Percentiles rank a stretch among this genome's conserved stretches.
Conservation (phyloP, 2,113 vertebrate species). For the Anthoscopus minutus region DNA sequence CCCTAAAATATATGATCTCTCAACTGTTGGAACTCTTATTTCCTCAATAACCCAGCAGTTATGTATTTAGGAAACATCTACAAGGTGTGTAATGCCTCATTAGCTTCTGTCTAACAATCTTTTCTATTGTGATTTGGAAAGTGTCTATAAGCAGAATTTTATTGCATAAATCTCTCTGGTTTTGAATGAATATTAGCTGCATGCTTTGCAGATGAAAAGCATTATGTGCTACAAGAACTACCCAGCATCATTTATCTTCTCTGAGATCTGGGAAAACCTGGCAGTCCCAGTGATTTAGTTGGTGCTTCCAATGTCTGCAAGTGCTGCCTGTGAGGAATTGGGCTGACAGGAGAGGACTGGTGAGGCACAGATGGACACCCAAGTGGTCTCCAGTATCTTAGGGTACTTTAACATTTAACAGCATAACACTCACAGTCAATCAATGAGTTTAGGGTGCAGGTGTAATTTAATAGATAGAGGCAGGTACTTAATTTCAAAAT, state of each 20-base stretch:
- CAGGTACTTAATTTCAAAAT: neutral
- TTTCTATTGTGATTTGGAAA: neutral
- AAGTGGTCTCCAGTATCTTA: neutral
- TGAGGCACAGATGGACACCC: neutral
- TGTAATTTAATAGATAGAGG: neutral
- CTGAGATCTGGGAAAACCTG: neutral
- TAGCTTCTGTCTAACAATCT: neutral
- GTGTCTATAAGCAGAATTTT: neutral
- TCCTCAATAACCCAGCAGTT: neutral
- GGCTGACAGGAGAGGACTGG: neutral
- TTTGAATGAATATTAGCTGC: slow-evolving; percentile 20
- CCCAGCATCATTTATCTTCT: slow-evolving; percentile 22
- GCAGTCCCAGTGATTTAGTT: neutral
- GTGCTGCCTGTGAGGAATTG: neutral
- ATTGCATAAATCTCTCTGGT: neutral
- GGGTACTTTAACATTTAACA: neutral
- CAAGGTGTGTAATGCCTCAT: slow-evolving; percentile 22
- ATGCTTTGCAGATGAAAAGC: neutral
- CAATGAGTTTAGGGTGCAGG: neutral
- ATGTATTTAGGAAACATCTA: neutral
- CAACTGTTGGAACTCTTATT: neutral
- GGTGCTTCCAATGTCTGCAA: neutral
- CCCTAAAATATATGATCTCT: neutral
- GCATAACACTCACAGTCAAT: neutral
- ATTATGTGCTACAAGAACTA: neutral